Evolutionary conservation across 30 jellyfish, hydroid and myxozoan species (phyloP).

Genomic region (Turritopsis rubra): DNA sequence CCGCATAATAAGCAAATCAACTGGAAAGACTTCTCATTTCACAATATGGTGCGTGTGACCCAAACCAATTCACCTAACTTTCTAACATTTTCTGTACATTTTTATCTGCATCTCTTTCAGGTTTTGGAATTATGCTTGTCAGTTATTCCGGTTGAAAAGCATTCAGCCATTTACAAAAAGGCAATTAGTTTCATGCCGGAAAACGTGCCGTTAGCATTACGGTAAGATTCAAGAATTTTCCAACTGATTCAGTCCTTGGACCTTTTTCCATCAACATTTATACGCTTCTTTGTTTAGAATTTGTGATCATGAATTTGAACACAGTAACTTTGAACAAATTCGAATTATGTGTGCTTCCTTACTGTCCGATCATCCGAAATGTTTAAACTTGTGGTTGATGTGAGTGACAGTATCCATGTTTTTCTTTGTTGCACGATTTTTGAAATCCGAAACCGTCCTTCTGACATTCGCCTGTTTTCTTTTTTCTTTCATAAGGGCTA

Average conservation of each 20-base stretch:
- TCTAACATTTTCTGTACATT: too few species aligned
- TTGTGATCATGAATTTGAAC: constrained; percentile 36
- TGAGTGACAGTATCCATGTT: constrained; percentile 28
- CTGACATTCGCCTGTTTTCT: background rate
- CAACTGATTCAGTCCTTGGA: background rate
- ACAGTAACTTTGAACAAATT: constrained; percentile 47
- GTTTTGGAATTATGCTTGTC: constrained; percentile 28
- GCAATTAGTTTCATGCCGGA: constrained; percentile 38
- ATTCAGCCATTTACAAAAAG: constrained; percentile 16
- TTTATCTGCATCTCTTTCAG: constrained; percentile 25
- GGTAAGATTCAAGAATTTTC: constrained; percentile 24
- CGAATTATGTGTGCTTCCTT: constrained; percentile 56
- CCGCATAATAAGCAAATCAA: constrained; percentile 8
- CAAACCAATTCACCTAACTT: too few species aligned
- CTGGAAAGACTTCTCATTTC: constrained; percentile 67
- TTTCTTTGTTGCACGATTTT: background rate
- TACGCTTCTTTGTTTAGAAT: constrained; percentile 31
- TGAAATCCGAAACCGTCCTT: background rate
- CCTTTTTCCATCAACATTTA: background rate
- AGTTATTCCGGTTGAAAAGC: constrained; percentile 16
- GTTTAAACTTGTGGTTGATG: constrained; percentile 63
- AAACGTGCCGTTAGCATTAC: constrained; percentile 29
- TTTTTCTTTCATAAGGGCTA: constrained; percentile 49
- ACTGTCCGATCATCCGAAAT: constrained; percentile 36
- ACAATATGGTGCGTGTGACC: constrained; percentile 45